Conservation (phyloP, 2,113 vertebrate genomes). For the Rallus limicola region DNA sequence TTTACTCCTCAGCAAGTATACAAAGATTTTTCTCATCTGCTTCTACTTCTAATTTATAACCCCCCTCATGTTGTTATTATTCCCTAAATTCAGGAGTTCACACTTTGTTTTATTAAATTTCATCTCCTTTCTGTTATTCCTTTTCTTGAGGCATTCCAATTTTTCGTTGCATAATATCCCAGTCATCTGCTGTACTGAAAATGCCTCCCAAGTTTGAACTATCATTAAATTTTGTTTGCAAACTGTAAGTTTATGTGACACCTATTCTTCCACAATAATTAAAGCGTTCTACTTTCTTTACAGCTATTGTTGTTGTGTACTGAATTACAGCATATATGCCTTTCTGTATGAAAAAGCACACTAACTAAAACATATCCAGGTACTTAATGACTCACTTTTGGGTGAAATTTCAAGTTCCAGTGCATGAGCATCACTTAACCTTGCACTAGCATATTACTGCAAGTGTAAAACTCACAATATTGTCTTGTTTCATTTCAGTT, state of each 20-base stretch:
- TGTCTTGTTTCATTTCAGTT: conserved; percentile 41
- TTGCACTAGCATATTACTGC: conserved; percentile 27
- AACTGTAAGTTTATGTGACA: conserved; percentile 1
- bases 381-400: neutral
- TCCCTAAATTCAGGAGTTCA: neutral
- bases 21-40: neutral
- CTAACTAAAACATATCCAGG: neutral
- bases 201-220: neutral
- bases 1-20: neutral
- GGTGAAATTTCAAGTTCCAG: conserved; percentile 4
- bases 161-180: neutral
- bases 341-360: neutral
- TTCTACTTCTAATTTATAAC: neutral
- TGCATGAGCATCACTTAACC: conserved; percentile 35
- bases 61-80: neutral
- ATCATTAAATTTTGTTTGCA: conserved; percentile 25
- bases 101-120: neutral
- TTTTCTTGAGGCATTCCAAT: neutral
- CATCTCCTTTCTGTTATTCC: neutral
- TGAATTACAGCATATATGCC: neutral
- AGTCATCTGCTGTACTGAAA: neutral
- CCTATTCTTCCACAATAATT: conserved; percentile 5
- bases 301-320: neutral
- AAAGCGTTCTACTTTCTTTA: conserved; percentile 30
- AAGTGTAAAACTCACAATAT: conserved; percentile 26